phyloP scores from a whole-genome alignment of 1,140 invertebrate genomes.

The Eubasilissa regina region DNA sequence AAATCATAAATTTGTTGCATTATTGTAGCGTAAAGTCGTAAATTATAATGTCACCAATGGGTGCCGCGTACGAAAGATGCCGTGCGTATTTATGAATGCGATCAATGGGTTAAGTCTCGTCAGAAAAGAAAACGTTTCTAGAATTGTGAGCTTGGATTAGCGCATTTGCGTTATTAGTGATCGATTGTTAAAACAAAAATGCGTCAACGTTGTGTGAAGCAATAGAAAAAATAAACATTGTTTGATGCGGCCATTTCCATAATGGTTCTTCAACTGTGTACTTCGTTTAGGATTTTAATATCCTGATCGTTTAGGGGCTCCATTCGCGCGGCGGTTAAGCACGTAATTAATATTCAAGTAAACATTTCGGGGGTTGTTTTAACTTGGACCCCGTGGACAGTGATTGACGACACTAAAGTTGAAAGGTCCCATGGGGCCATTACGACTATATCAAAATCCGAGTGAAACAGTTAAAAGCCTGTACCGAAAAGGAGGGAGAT shows the following conservation, averaged over 20 bases:
- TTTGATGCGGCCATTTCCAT: background rate
- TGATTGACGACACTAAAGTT: slow-evolving; percentile 32
- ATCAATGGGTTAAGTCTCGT: too few species aligned
- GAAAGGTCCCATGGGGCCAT: background rate
- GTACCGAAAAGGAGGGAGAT: background rate
- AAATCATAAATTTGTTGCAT: too few species aligned
- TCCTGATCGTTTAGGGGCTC: slow-evolving; percentile 2
- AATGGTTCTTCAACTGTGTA: background rate
- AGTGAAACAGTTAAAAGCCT: background rate
- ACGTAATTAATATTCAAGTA: slow-evolving; percentile 26
- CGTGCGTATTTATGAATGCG: too few species aligned
- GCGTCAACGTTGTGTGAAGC: too few species aligned
- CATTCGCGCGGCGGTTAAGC: slow-evolving; percentile 19
- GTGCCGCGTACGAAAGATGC: too few species aligned
- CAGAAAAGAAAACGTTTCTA: background rate
- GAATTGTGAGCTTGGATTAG: background rate
- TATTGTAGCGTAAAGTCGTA: too few species aligned
- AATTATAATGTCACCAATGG: too few species aligned
- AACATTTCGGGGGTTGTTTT: slow-evolving; percentile 16
- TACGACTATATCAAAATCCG: background rate
- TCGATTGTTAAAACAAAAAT: too few species aligned
- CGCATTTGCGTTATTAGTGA: too few species aligned
- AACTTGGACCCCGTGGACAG: slow-evolving; percentile 19
- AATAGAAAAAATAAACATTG: background rate
- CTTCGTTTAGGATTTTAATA: slow-evolving; percentile 2